These are phyloP conservation scores for Drosophila navojoa DNA, from an alignment of 1,140 invertebrate species.

Conservation along the genomic window DNA sequence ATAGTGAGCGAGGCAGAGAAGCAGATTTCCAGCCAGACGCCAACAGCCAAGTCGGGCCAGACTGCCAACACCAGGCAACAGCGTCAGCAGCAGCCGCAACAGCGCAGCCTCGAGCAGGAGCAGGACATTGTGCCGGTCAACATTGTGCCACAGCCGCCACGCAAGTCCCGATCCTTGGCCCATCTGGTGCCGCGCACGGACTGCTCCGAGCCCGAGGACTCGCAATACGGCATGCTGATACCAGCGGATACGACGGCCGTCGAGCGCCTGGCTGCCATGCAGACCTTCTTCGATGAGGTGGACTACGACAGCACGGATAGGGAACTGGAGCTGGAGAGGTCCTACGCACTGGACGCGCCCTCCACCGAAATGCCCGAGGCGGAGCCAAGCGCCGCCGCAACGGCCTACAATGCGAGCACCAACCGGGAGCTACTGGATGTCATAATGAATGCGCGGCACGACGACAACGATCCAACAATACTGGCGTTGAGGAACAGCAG, in stretches of 20 bases:
- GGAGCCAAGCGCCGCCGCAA: conserved; percentile 83
- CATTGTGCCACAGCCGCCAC: conserved; percentile 87
- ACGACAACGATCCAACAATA: conserved; percentile 83
- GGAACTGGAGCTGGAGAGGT: conserved; percentile 74
- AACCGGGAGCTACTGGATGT: conserved; percentile 85
- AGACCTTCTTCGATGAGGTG: conserved; percentile 83
- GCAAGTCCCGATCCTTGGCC: conserved; percentile 85
- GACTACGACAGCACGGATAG: conserved; percentile 85
- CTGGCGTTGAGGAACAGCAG: conserved; percentile 81
- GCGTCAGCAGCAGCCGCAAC: conserved; percentile 21
- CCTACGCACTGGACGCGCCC: conserved; percentile 59
- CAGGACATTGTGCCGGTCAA: conserved; percentile 87
- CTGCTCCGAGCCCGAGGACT: conserved; percentile 78
- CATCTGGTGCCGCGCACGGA: conserved; percentile 84
- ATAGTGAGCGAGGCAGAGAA: conserved; percentile 93
- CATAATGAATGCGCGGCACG: conserved; percentile 84
- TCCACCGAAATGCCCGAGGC: conserved; percentile 84
- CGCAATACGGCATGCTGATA: conserved; percentile 75
- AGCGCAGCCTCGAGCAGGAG: conserved; percentile 84
- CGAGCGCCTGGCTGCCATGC: conserved; percentile 67
- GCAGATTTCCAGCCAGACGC: conserved; percentile 84
- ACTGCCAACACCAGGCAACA: conserved; percentile 53
- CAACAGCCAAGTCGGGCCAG: conserved; percentile 73
- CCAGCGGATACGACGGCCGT: conserved; percentile 49
- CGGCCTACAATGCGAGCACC: conserved; percentile 84